These are phyloP conservation scores for Tretioscincus oriximinensis DNA, from an alignment of 2,113 vertebrate genomes.

Conservation along the genomic window DNA sequence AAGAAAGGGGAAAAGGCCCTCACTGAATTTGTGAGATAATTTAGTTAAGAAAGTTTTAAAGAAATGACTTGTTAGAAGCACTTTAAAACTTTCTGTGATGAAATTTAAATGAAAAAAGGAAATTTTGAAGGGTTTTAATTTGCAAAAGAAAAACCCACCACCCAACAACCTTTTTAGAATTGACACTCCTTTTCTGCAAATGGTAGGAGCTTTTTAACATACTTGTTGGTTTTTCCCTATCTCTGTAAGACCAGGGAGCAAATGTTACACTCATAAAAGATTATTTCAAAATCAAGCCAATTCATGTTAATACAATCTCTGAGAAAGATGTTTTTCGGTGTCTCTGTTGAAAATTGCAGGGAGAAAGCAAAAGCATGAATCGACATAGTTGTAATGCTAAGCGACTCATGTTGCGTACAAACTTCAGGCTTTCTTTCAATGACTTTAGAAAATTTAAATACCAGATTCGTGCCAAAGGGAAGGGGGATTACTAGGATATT, in stretches of 20 bases:
- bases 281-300: slow-evolving; percentile 32
- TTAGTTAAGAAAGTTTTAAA: background rate
- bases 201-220: background rate
- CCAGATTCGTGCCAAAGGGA: background rate
- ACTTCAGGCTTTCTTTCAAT: background rate
- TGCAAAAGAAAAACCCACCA: background rate
- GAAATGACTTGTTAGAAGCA: background rate
- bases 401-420: background rate
- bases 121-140: background rate
- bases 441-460: slow-evolving; percentile 8
- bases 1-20: too few species aligned
- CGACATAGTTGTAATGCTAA: background rate
- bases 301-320: slow-evolving; percentile 19
- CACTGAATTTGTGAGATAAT: too few species aligned
- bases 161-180: background rate
- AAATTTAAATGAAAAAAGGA: background rate
- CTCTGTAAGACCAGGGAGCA: background rate
- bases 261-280: background rate
- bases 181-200: background rate
- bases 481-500: background rate
- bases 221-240: background rate
- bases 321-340: background rate
- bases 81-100: background rate
- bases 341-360: slow-evolving; percentile 17
- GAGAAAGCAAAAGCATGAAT: slow-evolving; percentile 1